A percentile compares a stretch with the other conserved stretches of the same genome.
Evolutionary conservation across 2,888 invertebrate species (phyloP).

Genomic region (Drosophila mettleri): DNA sequence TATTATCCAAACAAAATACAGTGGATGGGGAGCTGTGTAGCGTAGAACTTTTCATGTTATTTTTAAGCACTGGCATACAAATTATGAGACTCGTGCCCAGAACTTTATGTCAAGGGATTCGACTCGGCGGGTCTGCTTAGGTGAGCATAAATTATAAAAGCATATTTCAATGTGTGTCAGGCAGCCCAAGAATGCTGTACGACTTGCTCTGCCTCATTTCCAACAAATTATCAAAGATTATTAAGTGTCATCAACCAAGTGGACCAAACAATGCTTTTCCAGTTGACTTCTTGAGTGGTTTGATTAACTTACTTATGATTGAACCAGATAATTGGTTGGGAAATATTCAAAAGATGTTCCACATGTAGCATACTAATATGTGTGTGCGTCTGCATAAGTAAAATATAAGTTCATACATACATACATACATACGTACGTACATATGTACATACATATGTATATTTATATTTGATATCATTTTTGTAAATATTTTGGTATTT

Average conservation of each 20-base stretch:
- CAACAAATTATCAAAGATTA: slow-evolving; percentile 71
- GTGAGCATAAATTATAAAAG: slow-evolving; percentile 74
- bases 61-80: slow-evolving; percentile 54
- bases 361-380: no score
- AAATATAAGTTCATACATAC: background rate
- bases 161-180: slow-evolving; percentile 75
- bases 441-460: background rate
- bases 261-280: slow-evolving; percentile 37
- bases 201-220: slow-evolving; percentile 54
- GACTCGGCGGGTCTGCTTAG: slow-evolving; percentile 43
- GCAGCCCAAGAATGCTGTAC: slow-evolving; percentile 68
- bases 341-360: background rate
- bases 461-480: no score
- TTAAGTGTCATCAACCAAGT: slow-evolving; percentile 66
- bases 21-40: slow-evolving; percentile 23
- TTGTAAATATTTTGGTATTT: no score
- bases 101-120: slow-evolving; percentile 58
- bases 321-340: slow-evolving; percentile 19
- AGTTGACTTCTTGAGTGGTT: slow-evolving; percentile 13
- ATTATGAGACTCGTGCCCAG: slow-evolving; percentile 52
- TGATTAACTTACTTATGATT: slow-evolving; percentile 53
- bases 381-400: no score
- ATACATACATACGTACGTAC: background rate
- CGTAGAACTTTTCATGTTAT: slow-evolving; percentile 61
- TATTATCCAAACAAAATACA: slow-evolving; percentile 66